Evolutionary conservation across 2,797 vertebrate species (phyloP).

Genomic region (Pseudochromis fuscus): DNA sequence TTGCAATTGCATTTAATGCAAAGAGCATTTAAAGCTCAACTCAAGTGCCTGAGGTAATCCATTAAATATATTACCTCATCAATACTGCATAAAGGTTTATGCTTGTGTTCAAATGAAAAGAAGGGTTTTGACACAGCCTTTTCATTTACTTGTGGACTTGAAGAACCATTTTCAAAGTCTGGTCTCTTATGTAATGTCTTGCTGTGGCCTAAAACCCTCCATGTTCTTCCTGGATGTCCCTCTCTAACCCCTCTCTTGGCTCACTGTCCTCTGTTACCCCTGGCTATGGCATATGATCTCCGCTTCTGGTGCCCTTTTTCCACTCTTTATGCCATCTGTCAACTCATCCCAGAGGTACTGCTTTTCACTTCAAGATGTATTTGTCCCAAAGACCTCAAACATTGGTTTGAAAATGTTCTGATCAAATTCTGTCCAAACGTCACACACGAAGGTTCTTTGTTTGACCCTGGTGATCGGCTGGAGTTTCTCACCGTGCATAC

Average conservation of each 20-base stretch:
- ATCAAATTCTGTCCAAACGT: not conserved
- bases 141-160: not conserved
- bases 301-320: conserved; percentile 52
- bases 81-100: conserved; percentile 1
- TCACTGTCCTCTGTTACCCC: conserved; percentile 44
- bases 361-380: conserved; percentile 46
- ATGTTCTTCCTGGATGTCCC: conserved; percentile 37
- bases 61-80: not conserved
- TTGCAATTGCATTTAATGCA: conserved; percentile 1
- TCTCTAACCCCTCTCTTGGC: conserved; percentile 49
- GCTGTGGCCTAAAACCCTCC: conserved; percentile 28
- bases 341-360: conserved; percentile 48
- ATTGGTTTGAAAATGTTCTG: conserved; percentile 4
- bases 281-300: conserved; percentile 59
- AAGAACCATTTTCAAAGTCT: conserved; percentile 23
- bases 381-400: conserved; percentile 1
- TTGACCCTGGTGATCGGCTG: no score
- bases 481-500: no score
- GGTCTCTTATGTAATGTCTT: conserved; percentile 13
- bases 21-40: not conserved
- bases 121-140: not conserved
- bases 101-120: not conserved
- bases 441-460: no score
- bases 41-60: not conserved
- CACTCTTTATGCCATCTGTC: conserved; percentile 67